These are phyloP conservation scores for Leptinotarsa rubiginosa DNA, from an alignment of 2,888 invertebrate genomes.

Conservation along the genomic window DNA sequence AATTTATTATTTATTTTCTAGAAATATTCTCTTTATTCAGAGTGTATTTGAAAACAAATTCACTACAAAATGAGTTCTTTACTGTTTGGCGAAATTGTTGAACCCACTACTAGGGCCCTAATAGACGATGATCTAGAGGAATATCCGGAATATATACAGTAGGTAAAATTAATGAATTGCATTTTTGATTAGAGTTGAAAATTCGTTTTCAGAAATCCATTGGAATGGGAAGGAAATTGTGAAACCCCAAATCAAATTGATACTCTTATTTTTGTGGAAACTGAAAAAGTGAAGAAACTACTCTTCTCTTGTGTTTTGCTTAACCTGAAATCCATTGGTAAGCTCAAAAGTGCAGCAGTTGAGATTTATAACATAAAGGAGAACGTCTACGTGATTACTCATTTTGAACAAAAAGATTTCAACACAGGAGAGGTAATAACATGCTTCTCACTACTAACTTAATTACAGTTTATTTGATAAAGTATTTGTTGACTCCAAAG, in stretches of 20 bases:
- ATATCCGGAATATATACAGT: constrained; percentile 55
- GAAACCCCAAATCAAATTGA: constrained; percentile 46
- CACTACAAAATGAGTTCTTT: constrained; percentile 36
- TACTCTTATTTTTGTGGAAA: constrained; percentile 52
- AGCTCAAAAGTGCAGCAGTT: constrained; percentile 45
- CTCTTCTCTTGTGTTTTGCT: constrained; percentile 42
- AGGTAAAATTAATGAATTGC: constrained; percentile 33
- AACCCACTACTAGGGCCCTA: constrained; percentile 62
- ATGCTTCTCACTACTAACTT: no score
- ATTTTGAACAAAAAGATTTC: constrained; percentile 44
- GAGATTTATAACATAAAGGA: constrained; percentile 46
- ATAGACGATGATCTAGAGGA: constrained; percentile 61
- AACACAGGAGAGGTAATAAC: constrained; percentile 54
- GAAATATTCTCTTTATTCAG: neutral
- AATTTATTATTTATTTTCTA: neutral
- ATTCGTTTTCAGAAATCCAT: constrained; percentile 40
- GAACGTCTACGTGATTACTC: constrained; percentile 49
- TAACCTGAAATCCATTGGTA: constrained; percentile 38
- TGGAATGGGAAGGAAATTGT: constrained; percentile 49
- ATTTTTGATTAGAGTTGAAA: constrained; percentile 13
- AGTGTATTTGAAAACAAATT: neutral
- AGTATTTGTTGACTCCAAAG: no score
- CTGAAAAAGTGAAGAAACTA: constrained; percentile 42
- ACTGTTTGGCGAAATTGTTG: constrained; percentile 64
- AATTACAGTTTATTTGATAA: no score